phyloP scores from a whole-genome alignment of 2,113 vertebrate species.

The Desmodus rotundus region DNA sequence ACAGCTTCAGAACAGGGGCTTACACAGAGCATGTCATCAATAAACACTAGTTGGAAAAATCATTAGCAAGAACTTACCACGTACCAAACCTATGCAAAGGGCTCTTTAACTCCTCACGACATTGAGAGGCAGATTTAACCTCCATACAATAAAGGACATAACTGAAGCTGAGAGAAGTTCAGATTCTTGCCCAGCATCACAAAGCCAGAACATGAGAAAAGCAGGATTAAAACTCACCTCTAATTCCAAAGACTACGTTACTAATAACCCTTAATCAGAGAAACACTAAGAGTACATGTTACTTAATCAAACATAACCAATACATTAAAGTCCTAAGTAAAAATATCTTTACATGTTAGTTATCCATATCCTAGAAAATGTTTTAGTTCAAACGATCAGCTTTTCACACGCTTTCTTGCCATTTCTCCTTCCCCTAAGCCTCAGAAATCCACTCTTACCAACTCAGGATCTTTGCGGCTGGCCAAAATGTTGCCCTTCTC shows the following conservation, averaged over 20 bases:
- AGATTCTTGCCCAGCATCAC: not conserved
- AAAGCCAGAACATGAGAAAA: not conserved
- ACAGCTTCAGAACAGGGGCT: not conserved
- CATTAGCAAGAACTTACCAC: not conserved
- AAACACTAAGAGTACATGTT: not conserved
- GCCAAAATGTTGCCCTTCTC: conserved; percentile 98
- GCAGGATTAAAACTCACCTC: not conserved
- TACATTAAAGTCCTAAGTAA: not conserved
- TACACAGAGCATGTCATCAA: not conserved
- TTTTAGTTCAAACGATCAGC: not conserved
- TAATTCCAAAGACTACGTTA: not conserved
- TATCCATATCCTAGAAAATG: not conserved
- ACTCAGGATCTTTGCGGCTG: conserved; percentile 95
- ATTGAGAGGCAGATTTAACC: not conserved
- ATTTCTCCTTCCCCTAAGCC: not conserved
- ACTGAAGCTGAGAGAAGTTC: not conserved
- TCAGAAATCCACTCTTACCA: conserved; percentile 84
- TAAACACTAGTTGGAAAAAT: not conserved
- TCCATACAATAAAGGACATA: not conserved
- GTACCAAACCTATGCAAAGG: not conserved
- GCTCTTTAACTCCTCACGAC: not conserved
- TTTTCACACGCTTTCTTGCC: not conserved
- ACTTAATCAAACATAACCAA: not conserved
- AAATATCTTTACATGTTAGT: not conserved
- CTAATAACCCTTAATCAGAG: not conserved